Evolutionary conservation across 2,113 vertebrate genomes (phyloP).

Genomic region (Galemys pyrenaicus): DNA sequence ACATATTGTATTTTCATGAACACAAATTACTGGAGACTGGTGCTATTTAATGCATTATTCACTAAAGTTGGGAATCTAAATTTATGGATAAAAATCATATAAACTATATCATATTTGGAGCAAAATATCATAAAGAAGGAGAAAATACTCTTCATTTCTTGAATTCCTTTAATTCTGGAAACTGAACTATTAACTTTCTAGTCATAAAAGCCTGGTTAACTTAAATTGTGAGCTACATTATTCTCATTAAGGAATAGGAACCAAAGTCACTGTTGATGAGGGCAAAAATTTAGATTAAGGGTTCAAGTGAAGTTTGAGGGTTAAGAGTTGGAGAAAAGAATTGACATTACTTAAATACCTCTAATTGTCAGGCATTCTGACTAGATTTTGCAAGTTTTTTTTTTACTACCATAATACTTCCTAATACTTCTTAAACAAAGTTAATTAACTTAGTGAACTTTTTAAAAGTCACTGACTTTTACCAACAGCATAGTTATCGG

Average conservation of each 20-base stretch:
- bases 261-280: background rate
- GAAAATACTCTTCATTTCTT: background rate
- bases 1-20: background rate
- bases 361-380: background rate
- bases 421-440: background rate
- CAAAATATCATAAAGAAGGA: background rate
- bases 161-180: background rate
- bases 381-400: conserved; percentile 1
- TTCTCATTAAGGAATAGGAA: conserved; percentile 15
- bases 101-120: background rate
- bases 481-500: background rate
- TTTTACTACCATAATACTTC: conserved; percentile 11
- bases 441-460: background rate
- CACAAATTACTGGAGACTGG: background rate
- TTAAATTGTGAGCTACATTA: background rate
- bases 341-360: background rate
- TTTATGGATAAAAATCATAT: conserved; percentile 1
- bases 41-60: background rate
- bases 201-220: background rate
- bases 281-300: background rate
- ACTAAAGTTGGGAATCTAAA: background rate
- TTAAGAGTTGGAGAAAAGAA: background rate
- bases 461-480: background rate
- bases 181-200: background rate
- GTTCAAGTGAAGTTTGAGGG: background rate